These are phyloP conservation scores for Pomatorhinus ruficollis DNA, from an alignment of 2,113 vertebrate species.

Conservation along the genomic window DNA sequence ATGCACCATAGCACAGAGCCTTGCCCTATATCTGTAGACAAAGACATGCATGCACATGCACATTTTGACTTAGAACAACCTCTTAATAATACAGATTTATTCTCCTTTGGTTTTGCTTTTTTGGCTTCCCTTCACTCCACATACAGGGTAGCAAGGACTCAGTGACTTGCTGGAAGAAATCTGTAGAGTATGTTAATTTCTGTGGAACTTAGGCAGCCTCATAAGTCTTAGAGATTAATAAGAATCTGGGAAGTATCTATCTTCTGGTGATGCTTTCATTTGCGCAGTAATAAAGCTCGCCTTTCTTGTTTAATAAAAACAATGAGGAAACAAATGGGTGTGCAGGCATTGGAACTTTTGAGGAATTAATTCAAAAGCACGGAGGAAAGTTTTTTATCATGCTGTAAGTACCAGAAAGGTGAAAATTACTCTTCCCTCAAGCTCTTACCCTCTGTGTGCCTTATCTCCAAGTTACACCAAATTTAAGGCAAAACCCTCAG, in stretches of 20 bases:
- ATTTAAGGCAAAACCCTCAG: slow-evolving; percentile 5
- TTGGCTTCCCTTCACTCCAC: not conserved
- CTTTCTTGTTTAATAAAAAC: slow-evolving; percentile 86
- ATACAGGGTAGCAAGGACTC: not conserved
- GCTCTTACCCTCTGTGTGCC: slow-evolving; percentile 6
- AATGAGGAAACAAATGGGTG: slow-evolving; percentile 83
- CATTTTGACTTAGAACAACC: slow-evolving; percentile 24
- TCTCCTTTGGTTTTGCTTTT: not conserved
- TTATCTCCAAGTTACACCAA: slow-evolving; percentile 27
- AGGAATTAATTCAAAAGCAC: slow-evolving; percentile 80
- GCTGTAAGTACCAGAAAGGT: slow-evolving; percentile 60
- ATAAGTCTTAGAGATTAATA: slow-evolving; percentile 85
- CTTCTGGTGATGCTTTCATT: slow-evolving; percentile 83
- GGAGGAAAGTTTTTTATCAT: slow-evolving; percentile 76
- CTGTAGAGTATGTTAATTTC: slow-evolving; percentile 81
- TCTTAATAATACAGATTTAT: slow-evolving; percentile 18
- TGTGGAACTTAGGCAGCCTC: slow-evolving; percentile 74
- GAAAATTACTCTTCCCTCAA: slow-evolving; percentile 58
- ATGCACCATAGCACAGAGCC: not conserved
- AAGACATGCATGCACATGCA: not conserved
- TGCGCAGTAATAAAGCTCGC: slow-evolving; percentile 81
- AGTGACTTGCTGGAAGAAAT: slow-evolving; percentile 68
- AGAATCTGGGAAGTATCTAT: slow-evolving; percentile 82
- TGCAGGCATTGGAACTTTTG: slow-evolving; percentile 81
- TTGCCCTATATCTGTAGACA: not conserved